Base-by-base conservation (phyloP, 2,113 vertebrate species). In the Peromyscus californicus region DNA sequence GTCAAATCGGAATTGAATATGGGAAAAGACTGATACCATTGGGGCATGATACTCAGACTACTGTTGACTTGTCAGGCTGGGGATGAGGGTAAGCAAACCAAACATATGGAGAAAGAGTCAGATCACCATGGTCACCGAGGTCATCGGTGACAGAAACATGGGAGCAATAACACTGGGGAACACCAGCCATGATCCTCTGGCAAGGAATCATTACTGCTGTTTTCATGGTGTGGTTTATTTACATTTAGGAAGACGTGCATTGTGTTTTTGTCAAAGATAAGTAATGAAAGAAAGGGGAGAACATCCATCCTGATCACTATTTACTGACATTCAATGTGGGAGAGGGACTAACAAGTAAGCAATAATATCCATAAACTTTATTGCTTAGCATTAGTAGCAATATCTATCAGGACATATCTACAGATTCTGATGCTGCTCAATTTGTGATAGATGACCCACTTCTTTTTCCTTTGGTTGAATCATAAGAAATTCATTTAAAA, bases 1-100 rank as follows among this genome's bases (percentile, higher is more conserved):
- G 86, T 74, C 33, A 75, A 65, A 87, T 94, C 88, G 54, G 63
- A 87, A 94, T 9, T 54, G 69, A 96, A 83, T 75, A 88, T 31
- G 70, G 48, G 36, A 70, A 72, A 17, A 75, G 69, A 85, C 69
- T 83, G 75, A 87, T 21, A 78, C 69, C 63, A 83, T 39, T 51
- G 36, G 72, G 42, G 21, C 24, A 22, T 45, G 42, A 63, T 65
- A 59, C 45, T 65, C 39, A 61, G 57, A 82, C 63, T 5, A 3
- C 61, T 84, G 33, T 83, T 72, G 16, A 79, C 85, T 51, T 91
- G 51, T 74, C 26, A 31, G n/a, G 61, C 45, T 74, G 36, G 10
- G 2, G 19, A 51, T 10, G 29, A 95, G 31, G 45, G 17, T 42
- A 83, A 67, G 15, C 3, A 69, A 45, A 2, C 7, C 6, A 7